Percentiles rank a stretch among this genome's conserved stretches.
These are phyloP conservation scores for Phrynocephalus vlangalii DNA, from an alignment of 2,797 vertebrate genomes.

Conservation along the genomic window DNA sequence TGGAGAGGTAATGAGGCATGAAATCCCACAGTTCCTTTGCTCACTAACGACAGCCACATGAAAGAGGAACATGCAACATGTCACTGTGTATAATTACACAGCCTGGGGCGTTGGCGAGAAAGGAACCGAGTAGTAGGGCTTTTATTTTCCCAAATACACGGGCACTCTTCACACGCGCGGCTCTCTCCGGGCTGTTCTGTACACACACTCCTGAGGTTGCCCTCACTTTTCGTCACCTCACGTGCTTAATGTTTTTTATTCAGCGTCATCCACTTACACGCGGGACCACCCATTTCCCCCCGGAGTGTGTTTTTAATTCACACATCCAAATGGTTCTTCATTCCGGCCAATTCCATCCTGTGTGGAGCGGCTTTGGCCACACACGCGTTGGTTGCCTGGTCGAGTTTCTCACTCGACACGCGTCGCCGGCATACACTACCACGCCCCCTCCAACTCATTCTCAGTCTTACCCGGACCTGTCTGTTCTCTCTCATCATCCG, in stretches of 20 bases:
- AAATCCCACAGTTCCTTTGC: constrained; percentile 65
- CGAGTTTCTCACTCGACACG: not conserved
- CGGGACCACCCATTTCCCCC: too few relatives aligned
- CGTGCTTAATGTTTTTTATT: not conserved
- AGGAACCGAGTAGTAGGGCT: not conserved
- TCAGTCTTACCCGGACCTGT: not conserved
- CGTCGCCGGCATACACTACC: not conserved
- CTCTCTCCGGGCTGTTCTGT: not conserved
- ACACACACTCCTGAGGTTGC: not conserved
- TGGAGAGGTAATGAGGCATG: constrained; percentile 60
- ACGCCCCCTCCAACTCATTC: not conserved
- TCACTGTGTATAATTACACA: constrained; percentile 35
- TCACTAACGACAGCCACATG: constrained; percentile 57
- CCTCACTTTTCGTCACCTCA: not conserved
- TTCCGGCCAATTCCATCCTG: not conserved
- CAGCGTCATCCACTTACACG: not conserved
- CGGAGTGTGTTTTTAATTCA: not conserved
- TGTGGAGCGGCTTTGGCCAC: too few relatives aligned
- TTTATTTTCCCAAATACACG: constrained; percentile 32
- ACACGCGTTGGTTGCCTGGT: too few relatives aligned
- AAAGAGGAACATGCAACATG: constrained; percentile 60
- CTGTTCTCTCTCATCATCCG: too few relatives aligned
- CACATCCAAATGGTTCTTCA: not conserved
- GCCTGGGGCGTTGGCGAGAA: constrained; percentile 29
- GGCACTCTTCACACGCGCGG: not conserved